phyloP scores from a whole-genome alignment of 2,888 invertebrate genomes.

The Emmelina monodactyla region DNA sequence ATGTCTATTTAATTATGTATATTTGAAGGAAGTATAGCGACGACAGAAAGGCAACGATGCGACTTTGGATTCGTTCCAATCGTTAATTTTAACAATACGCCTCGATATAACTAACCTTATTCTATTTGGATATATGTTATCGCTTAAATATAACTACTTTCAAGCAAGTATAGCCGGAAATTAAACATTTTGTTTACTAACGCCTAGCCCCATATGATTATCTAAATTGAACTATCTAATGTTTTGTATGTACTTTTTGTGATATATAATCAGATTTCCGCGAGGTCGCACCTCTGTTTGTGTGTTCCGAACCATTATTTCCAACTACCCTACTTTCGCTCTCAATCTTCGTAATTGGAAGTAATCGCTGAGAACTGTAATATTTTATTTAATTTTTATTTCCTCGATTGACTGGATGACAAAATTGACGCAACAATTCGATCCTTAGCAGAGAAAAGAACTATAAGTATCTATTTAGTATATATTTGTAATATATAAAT shows the following conservation, averaged over 20 bases:
- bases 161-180: slow-evolving; percentile 46
- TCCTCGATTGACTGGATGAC: slow-evolving; percentile 46
- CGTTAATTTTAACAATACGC: slow-evolving; percentile 21
- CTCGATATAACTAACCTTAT: no score
- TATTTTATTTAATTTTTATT: slow-evolving; percentile 3
- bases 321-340: no score
- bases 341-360: no score
- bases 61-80: slow-evolving; percentile 11
- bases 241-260: slow-evolving; percentile 30
- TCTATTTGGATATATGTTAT: slow-evolving; percentile 30
- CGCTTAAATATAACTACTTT: slow-evolving; percentile 26
- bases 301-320: slow-evolving; percentile 3
- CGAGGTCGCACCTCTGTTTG: slow-evolving; percentile 36
- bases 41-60: slow-evolving; percentile 38
- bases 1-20: slow-evolving; percentile 25
- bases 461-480: slow-evolving; percentile 16
- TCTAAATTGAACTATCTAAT: slow-evolving; percentile 60
- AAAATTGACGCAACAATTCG: slow-evolving; percentile 51
- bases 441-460: slow-evolving; percentile 30
- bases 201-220: slow-evolving; percentile 35
- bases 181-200: slow-evolving; percentile 27
- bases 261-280: slow-evolving; percentile 26
- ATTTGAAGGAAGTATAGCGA: slow-evolving; percentile 44
- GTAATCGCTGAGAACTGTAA: background rate
- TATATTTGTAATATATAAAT: slow-evolving; percentile 24